A percentile compares a stretch with the other conserved stretches of the same genome.
phyloP scores from a whole-genome alignment of 2,113 vertebrate species.

The Pluvianellus socialis region DNA sequence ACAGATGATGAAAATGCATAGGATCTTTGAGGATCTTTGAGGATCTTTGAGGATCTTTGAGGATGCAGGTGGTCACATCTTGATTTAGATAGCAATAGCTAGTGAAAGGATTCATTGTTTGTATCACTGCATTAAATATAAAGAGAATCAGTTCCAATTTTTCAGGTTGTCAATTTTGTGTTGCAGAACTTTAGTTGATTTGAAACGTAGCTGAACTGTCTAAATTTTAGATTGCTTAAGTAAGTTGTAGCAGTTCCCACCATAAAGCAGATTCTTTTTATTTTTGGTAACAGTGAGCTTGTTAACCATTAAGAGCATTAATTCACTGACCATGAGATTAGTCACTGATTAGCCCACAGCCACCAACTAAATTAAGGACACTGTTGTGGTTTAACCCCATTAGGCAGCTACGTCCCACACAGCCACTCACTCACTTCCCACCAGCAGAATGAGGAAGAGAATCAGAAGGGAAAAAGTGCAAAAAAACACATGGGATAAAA shows the following conservation, averaged over 20 bases:
- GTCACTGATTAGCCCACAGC: not conserved
- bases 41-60: not conserved
- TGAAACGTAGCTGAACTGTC: not conserved
- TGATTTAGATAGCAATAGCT: not conserved
- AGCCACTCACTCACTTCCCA: not conserved
- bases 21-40: not conserved
- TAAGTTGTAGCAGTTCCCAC: not conserved
- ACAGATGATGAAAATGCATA: not conserved
- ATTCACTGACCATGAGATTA: not conserved
- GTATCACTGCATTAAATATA: not conserved
- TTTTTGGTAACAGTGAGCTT: not conserved
- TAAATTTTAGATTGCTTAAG: not conserved
- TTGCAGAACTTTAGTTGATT: not conserved
- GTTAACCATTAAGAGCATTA: not conserved
- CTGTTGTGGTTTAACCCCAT: not conserved
- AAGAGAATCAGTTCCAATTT: not conserved
- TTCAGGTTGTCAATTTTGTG: not conserved
- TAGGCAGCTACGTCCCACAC: not conserved
- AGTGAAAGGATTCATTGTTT: not conserved
- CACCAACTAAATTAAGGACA: not conserved
- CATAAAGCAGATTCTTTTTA: not conserved
- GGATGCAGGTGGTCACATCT: not conserved
- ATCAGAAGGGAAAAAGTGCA: not conserved
- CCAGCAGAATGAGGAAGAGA: not conserved
- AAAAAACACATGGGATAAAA: not conserved